phyloP scores from a whole-genome alignment of 2,888 invertebrate species.

The Cataglyphis rosenhaueri region DNA sequence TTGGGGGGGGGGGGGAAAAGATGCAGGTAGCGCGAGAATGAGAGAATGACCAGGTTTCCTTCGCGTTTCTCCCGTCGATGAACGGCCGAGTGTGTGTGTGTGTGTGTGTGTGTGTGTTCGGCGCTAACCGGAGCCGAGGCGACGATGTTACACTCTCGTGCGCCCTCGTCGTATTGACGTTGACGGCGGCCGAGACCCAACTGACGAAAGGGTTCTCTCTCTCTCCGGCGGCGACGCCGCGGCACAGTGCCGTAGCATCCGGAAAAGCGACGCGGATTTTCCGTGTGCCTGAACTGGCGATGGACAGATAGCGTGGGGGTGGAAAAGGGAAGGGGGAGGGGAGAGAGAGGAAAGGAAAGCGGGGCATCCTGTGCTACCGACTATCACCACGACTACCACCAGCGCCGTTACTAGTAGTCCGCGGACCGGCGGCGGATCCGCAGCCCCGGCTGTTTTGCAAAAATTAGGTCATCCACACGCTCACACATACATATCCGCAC shows the following conservation, averaged over 20 bases:
- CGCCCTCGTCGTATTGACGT: conserved; percentile 82
- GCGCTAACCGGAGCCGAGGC: conserved; percentile 65
- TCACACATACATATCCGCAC: conserved; percentile 9
- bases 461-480: conserved; percentile 76
- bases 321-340: conserved; percentile 32
- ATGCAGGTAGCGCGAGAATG: conserved; percentile 11
- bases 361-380: conserved; percentile 45
- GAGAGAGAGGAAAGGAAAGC: conserved; percentile 40
- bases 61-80: conserved; percentile 27
- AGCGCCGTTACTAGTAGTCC: conserved; percentile 52
- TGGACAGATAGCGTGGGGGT: conserved; percentile 26
- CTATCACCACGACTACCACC: conserved; percentile 44
- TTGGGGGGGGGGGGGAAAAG: neutral
- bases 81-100: conserved; percentile 55
- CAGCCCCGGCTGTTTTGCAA: conserved; percentile 71
- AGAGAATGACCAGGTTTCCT: conserved; percentile 14
- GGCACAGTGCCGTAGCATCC: conserved; percentile 83
- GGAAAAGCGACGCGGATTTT: conserved; percentile 79
- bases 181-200: conserved; percentile 85
- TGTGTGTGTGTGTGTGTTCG: conserved; percentile 35
- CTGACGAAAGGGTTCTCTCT: conserved; percentile 82
- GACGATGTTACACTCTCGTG: conserved; percentile 68
- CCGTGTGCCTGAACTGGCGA: conserved; percentile 65
- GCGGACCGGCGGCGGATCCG: conserved; percentile 42
- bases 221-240: conserved; percentile 77